A percentile compares a stretch with the other conserved stretches of the same genome.
Evolutionary conservation across 1,140 invertebrate genomes (phyloP).

Genomic region (Conus betulinus): DNA sequence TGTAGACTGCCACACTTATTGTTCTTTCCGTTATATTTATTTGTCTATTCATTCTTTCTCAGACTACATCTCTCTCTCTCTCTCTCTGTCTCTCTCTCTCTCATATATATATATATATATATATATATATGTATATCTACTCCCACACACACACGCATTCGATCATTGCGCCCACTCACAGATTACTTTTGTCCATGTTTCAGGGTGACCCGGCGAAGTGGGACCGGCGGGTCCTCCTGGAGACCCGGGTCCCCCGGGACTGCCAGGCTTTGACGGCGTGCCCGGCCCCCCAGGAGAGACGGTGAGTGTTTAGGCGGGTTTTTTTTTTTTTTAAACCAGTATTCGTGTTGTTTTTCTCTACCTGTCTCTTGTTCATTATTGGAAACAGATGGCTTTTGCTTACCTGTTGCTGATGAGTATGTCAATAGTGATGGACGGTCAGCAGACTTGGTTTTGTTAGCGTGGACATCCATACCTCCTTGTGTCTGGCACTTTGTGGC

Average conservation of each 20-base stretch:
- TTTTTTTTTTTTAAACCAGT: background rate
- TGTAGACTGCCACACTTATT: too few relatives aligned
- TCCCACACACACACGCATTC: background rate
- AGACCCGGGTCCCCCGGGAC: conserved; percentile 74
- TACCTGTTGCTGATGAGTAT: too few relatives aligned
- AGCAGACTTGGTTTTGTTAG: too few relatives aligned
- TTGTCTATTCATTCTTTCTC: background rate
- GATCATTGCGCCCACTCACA: background rate
- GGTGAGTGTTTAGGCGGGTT: conserved; percentile 38
- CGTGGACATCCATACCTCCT: too few relatives aligned
- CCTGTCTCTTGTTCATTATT: background rate
- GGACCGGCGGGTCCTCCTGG: conserved; percentile 47
- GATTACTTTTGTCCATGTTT: background rate
- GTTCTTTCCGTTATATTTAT: background rate
- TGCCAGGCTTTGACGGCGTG: conserved; percentile 89
- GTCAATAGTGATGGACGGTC: too few relatives aligned
- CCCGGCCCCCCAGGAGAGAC: conserved; percentile 81
- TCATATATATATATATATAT: background rate
- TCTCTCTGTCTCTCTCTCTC: background rate
- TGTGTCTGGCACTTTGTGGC: too few relatives aligned
- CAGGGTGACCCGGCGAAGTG: conserved; percentile 49
- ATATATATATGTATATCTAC: too few relatives aligned
- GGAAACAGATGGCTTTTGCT: too few relatives aligned
- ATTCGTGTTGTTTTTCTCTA: background rate
- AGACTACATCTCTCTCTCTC: background rate